Evolutionary conservation across 2,113 vertebrate species (phyloP).

Genomic region (Toxostoma redivivum): DNA sequence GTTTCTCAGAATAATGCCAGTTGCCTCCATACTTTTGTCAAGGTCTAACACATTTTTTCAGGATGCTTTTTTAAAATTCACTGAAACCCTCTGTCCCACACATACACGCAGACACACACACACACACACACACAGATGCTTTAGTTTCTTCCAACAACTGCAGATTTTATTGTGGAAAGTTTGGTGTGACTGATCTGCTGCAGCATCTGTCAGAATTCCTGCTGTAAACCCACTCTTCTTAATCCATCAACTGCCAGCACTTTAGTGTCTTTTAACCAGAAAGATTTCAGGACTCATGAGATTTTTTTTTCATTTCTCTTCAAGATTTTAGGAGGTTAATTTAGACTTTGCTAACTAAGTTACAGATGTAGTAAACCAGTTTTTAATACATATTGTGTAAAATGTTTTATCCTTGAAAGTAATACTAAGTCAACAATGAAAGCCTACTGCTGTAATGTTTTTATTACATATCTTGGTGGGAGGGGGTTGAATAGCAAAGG

Average conservation of each 20-base stretch:
- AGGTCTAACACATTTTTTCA: not conserved
- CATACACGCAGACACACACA: not conserved
- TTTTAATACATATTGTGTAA: not conserved
- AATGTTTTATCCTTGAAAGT: not conserved
- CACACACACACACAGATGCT: not conserved
- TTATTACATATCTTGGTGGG: not conserved
- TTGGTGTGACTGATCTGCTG: not conserved
- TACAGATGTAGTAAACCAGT: not conserved
- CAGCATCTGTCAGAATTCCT: not conserved
- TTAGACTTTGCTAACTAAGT: not conserved
- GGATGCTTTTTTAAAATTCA: not conserved
- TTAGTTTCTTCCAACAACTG: not conserved
- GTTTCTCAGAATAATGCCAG: not conserved
- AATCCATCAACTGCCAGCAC: not conserved
- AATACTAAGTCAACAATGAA: not conserved
- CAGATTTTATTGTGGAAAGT: not conserved
- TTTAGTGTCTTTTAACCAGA: not conserved
- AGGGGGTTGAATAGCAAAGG: not conserved
- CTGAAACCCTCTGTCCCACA: not conserved
- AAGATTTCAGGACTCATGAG: not conserved
- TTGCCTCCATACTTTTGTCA: not conserved
- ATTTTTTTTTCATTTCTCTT: not conserved
- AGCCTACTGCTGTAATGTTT: not conserved
- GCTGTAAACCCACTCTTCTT: not conserved
- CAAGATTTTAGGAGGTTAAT: not conserved